A percentile compares a stretch with the other conserved stretches of the same genome.
phyloP scores from a whole-genome alignment of 1,140 invertebrate genomes.

The Trichonephila clavata region DNA sequence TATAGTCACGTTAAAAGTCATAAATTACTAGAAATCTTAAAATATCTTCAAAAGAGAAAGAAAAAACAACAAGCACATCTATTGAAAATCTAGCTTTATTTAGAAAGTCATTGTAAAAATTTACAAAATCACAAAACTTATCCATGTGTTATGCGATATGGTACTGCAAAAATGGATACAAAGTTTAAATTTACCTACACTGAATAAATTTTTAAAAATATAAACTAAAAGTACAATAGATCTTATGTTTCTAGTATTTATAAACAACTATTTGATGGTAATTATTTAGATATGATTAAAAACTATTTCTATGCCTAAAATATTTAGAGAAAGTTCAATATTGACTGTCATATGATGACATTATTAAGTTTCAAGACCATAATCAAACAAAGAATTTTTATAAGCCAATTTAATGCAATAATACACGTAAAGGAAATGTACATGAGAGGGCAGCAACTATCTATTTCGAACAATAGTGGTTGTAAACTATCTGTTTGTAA shows the following conservation, averaged over 20 bases:
- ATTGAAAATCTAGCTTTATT: constrained; percentile 39
- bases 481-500: too few relatives aligned
- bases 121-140: constrained; percentile 41
- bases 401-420: too few relatives aligned
- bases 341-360: not conserved
- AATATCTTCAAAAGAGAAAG: not conserved
- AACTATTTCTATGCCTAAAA: not conserved
- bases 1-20: too few relatives aligned
- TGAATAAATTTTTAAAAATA: not conserved
- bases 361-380: too few relatives aligned
- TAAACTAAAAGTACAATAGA: not conserved
- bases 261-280: not conserved
- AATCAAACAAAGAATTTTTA: too few relatives aligned
- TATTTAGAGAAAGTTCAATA: not conserved
- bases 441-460: too few relatives aligned
- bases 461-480: too few relatives aligned
- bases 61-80: not conserved
- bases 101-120: constrained; percentile 48
- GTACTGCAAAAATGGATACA: constrained; percentile 11
- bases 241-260: not conserved
- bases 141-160: not conserved
- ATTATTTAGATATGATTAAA: not conserved
- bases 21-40: not conserved
- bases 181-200: not conserved
- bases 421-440: too few relatives aligned